Evolutionary conservation across 1,140 invertebrate species (phyloP), one percentile per base, ranked within the genome.

Genomic region (Helicoverpa zea): DNA sequence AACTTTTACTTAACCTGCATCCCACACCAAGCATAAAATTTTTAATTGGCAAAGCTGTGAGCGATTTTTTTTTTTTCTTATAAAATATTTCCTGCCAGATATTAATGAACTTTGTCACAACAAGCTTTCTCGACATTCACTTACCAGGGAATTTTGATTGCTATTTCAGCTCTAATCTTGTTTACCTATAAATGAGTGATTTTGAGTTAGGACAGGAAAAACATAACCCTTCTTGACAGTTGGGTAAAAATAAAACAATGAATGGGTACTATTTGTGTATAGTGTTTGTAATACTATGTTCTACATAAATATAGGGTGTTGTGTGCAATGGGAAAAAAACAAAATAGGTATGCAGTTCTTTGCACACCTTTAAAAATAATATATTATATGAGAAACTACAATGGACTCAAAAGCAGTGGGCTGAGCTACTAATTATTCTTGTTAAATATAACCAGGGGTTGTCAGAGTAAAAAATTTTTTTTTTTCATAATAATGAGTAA

Each of bases 121-220:
- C 3, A 29, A 23, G 49, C 13, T 64, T 12, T 18, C n/a, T 68
- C 30, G 51, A 10, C 4, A 51, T 35, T 4, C 12, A 86, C 86
- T 87, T 84, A 87, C 86, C 86, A 82, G 72, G 23, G 66, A 63
- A 79, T 72, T 83, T 84, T 81, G 56, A 51, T 72, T 80, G 73
- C 7, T 58, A 78, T 73, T 16, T 87, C 83, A 81, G 86, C 86
- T 85, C 84, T 93, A 93, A 73, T 92, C 91, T 86, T 85, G 90
- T 93, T 93, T 93, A 92, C 92, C 92, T 93, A 83, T 75, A 87
- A 91, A 92, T 85, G 51, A 88, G 82, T 83, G 81, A 84, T 54
- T 79, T 43, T 58, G 49, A 79, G 68, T 58, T 79, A 68, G 66
- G 79, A 49, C 9, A 16, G 52, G 73, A 14, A 12, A 56, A 73